A percentile compares a stretch with the other conserved stretches of the same genome.
These are phyloP conservation scores for Liopterus haemorrhoidalis DNA, from an alignment of 2,888 invertebrate species.

Conservation along the genomic window DNA sequence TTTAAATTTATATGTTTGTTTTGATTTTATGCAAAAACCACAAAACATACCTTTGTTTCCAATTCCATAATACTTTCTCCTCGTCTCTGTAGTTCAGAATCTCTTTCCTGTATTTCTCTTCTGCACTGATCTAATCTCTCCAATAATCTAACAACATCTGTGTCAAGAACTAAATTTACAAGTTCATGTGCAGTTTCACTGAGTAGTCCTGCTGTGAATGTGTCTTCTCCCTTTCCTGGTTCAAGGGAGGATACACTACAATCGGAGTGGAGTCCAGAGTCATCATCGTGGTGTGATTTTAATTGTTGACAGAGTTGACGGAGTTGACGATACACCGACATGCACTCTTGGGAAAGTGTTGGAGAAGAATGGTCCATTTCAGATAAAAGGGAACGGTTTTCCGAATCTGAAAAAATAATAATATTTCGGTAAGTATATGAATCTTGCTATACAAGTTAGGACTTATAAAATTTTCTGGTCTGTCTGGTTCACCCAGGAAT, in stretches of 20 bases:
- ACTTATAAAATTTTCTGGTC: too few species aligned
- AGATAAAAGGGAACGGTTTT: slow-evolving; percentile 72
- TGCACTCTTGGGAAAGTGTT: slow-evolving; percentile 54
- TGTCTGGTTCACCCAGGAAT: too few species aligned
- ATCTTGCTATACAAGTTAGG: too few species aligned
- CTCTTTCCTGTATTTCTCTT: slow-evolving; percentile 67
- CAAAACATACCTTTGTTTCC: slow-evolving; percentile 63
- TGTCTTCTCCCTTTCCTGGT: slow-evolving; percentile 13
- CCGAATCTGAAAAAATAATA: slow-evolving; percentile 28
- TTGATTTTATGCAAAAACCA: background rate
- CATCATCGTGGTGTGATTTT: slow-evolving; percentile 70
- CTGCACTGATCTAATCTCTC: slow-evolving; percentile 74
- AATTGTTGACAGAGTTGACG: slow-evolving; percentile 67
- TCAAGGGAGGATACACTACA: slow-evolving; percentile 60
- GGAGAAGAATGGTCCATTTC: slow-evolving; percentile 81
- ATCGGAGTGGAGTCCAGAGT: slow-evolving; percentile 65
- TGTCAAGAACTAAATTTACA: slow-evolving; percentile 64
- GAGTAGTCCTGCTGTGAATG: slow-evolving; percentile 45
- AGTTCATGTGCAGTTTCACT: slow-evolving; percentile 69
- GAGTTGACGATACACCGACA: slow-evolving; percentile 67
- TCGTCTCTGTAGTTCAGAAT: slow-evolving; percentile 74
- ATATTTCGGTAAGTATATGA: too few species aligned
- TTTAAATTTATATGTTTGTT: slow-evolving; percentile 6
- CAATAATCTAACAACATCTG: slow-evolving; percentile 67
- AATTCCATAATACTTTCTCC: slow-evolving; percentile 73